Evolutionary conservation across 2,888 invertebrate genomes (phyloP), one percentile per base, ranked within the genome.

Genomic region (Pomacea canaliculata): DNA sequence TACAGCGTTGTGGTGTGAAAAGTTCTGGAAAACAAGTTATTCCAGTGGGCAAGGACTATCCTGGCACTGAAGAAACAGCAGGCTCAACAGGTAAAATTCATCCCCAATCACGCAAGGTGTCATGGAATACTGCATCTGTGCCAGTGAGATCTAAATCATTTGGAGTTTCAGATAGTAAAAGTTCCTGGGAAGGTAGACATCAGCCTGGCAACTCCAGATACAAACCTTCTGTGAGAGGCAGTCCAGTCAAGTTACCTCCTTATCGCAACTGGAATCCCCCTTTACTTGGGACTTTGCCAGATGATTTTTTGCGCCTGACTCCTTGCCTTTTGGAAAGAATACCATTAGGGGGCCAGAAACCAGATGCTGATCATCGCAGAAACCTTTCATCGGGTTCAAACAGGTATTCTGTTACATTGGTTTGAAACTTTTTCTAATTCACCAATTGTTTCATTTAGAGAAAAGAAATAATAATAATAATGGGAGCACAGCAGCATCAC

Each of bases 241-340:
- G 77, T 71, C 75, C 82, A 68, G 72, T 76, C 1, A 81, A 81
- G 60, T 83, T 85, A 70, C 80, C 78, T 23, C 83, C 81, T 37
- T 88, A 89, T 90, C 91, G 89, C 60, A 94, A 94, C 88, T 96
- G 96, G 96, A 94, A 94, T 79, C 96, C 96, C 19, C 94, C 95
- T 66, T 92, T 96, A 91, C 88, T 96, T 67, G 94, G 95, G 0
- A 94, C 94, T 0, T 90, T 96, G 74, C 96, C 96, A 1, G 93
- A 94, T 63, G 94, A 94, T 89, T 96, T 96, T 90, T 92, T 96
- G 63, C 93, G 96, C 75, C 76, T 88, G 67, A 76, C 74, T 10
- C 76, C 71, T 7, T 19, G 71, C 37, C 23, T 74, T 46, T 68
- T 69, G 1, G 68, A 74, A 56, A 56, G 74, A 19, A 62, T 74